phyloP scores from a whole-genome alignment of 2,113 vertebrate species.

The Paradoxurus hermaphroditus region DNA sequence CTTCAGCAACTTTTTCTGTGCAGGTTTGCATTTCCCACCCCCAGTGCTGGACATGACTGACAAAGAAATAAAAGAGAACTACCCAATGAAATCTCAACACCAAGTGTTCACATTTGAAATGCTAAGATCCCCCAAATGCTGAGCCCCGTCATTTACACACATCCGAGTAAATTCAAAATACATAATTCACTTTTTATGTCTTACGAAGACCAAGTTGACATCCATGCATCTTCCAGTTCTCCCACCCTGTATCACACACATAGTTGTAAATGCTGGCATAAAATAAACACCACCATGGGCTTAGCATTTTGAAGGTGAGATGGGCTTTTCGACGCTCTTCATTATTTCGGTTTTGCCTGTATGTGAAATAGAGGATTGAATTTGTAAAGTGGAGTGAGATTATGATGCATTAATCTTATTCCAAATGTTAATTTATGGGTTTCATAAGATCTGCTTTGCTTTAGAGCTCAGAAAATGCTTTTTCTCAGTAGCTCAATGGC shows the following conservation, averaged over 20 bases:
- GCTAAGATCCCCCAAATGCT: constrained; percentile 25
- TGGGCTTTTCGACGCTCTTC: not conserved
- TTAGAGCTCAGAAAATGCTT: constrained; percentile 37
- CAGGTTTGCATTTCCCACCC: not conserved
- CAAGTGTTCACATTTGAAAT: constrained; percentile 35
- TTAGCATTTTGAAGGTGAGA: not conserved
- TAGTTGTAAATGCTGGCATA: not conserved
- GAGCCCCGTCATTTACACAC: not conserved
- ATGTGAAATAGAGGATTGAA: not conserved
- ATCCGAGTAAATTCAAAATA: constrained; percentile 37
- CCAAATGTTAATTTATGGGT: constrained; percentile 61
- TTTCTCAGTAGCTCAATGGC: constrained; percentile 70
- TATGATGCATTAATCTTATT: constrained; percentile 50
- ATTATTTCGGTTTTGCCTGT: constrained; percentile 45
- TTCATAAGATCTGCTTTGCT: constrained; percentile 54
- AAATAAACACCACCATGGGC: not conserved
- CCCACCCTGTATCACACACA: too few relatives aligned
- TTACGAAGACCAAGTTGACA: constrained; percentile 13
- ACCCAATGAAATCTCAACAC: not conserved
- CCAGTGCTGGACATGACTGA: not conserved
- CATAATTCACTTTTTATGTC: not conserved
- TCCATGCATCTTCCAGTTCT: not conserved
- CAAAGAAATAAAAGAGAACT: not conserved
- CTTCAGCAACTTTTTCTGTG: not conserved
- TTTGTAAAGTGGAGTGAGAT: constrained; percentile 14